Conservation (phyloP, 2,888 invertebrate species). For the Pachymerium ferrugineum region DNA sequence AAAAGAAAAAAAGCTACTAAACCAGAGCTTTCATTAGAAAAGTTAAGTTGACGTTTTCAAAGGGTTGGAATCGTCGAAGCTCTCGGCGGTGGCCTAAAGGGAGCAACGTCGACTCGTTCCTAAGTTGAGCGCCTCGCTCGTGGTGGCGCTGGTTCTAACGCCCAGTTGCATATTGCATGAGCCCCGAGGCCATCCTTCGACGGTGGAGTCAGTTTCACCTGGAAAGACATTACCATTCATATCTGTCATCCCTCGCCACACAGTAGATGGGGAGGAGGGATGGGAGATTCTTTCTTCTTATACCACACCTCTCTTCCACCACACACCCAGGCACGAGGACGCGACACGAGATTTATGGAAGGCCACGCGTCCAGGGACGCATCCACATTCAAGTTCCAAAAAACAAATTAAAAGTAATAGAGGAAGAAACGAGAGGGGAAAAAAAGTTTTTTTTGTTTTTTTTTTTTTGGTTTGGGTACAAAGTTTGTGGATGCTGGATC, state of each 20-base stretch:
- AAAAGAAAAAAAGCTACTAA: too few relatives aligned
- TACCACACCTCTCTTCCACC: neutral
- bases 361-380: slow-evolving; percentile 27
- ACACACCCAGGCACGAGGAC: too few relatives aligned
- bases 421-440: neutral
- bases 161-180: slow-evolving; percentile 31
- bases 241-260: slow-evolving; percentile 27
- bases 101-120: neutral
- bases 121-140: neutral
- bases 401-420: slow-evolving; percentile 10
- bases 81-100: too few relatives aligned
- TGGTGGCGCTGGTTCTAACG: neutral
- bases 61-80: too few relatives aligned
- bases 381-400: neutral
- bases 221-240: slow-evolving; percentile 31
- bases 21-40: too few relatives aligned
- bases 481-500: too few relatives aligned
- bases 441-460: neutral
- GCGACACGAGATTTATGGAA: slow-evolving; percentile 22
- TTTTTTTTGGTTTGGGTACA: neutral
- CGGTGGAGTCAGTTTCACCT: slow-evolving; percentile 31
- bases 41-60: too few relatives aligned
- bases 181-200: slow-evolving; percentile 20
- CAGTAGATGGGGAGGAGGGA: neutral
- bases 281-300: neutral